These are phyloP conservation scores for Penaeus vannamei DNA, from an alignment of 1,140 invertebrate species.

Conservation along the genomic window DNA sequence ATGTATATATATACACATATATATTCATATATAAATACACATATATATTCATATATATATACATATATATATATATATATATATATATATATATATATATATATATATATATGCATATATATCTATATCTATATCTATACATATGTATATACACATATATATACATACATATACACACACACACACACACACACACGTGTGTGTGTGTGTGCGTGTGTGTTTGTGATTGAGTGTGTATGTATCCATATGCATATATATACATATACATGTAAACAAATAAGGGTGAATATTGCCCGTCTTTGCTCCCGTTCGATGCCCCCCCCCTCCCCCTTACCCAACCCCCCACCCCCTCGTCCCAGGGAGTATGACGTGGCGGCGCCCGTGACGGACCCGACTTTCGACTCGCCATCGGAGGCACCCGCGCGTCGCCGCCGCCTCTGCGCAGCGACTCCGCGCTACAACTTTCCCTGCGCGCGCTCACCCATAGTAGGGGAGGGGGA, in stretches of 20 bases:
- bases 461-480: too few species aligned
- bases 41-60: not conserved
- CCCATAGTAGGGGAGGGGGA: too few species aligned
- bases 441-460: too few species aligned
- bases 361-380: too few species aligned
- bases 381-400: too few species aligned
- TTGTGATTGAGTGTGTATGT: not conserved
- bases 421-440: too few species aligned
- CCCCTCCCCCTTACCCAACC: too few species aligned
- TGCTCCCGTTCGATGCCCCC: too few species aligned
- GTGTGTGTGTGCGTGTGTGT: not conserved
- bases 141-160: not conserved
- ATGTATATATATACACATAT: conserved; percentile 20
- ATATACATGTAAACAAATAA: not conserved
- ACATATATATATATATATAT: conserved; percentile 1
- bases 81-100: conserved; percentile 24
- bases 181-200: not conserved
- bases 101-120: conserved; percentile 12
- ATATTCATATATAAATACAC: conserved; percentile 20
- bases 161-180: not conserved
- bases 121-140: not conserved
- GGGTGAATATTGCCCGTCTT: too few species aligned
- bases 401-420: too few species aligned
- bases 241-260: not conserved
- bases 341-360: too few species aligned